Evolutionary conservation across 2,888 invertebrate genomes (phyloP).

Genomic region (Noctua janthina): DNA sequence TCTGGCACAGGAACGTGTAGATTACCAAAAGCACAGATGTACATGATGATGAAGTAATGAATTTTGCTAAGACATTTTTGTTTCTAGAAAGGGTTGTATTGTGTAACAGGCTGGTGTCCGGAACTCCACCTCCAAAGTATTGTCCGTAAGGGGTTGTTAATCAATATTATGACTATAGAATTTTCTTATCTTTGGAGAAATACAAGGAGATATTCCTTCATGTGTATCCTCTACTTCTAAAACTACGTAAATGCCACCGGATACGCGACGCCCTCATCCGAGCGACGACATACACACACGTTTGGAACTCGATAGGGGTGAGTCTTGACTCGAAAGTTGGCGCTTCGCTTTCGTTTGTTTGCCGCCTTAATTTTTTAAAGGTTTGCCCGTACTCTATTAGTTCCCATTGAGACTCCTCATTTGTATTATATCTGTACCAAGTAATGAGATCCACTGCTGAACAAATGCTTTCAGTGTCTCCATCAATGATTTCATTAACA

Average conservation of each 20-base stretch:
- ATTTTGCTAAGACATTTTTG: not conserved
- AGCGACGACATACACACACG: not conserved
- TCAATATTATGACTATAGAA: too few species aligned
- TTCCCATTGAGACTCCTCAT: not conserved
- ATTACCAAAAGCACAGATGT: not conserved
- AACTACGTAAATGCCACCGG: not conserved
- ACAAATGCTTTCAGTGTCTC: not conserved
- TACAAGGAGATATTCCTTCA: too few species aligned
- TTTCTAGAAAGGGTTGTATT: not conserved
- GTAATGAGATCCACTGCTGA: not conserved
- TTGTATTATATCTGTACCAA: not conserved
- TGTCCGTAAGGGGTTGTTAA: too few species aligned
- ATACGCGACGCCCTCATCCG: not conserved
- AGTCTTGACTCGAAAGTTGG: not conserved
- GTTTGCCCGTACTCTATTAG: too few species aligned
- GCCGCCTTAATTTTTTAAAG: too few species aligned
- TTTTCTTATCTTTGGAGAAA: too few species aligned
- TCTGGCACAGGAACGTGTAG: not conserved
- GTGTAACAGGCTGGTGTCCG: not conserved
- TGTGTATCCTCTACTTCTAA: too few species aligned
- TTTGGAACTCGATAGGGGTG: not conserved
- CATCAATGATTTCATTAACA: not conserved
- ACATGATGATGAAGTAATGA: not conserved
- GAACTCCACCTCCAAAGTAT: not conserved
- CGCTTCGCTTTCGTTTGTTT: not conserved